Base-by-base conservation (phyloP, 2,888 invertebrate genomes). In the Anthrax anthrax region DNA sequence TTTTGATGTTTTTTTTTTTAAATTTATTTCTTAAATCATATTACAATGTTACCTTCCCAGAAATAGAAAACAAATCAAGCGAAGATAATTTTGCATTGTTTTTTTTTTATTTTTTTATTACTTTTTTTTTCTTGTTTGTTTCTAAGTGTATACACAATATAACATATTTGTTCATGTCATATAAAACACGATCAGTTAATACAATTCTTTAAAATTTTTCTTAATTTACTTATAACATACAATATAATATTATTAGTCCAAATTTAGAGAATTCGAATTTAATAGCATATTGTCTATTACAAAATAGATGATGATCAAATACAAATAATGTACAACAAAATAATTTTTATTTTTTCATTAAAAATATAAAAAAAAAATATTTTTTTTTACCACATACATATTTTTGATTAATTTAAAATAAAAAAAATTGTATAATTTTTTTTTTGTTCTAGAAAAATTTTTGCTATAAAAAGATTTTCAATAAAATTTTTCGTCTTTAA, bases 41-140 rank as follows among this genome's bases (percentile, higher is more conserved):
- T 23, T 23, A 23, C 23, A 8, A 23, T 37, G 14, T 34, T 39
- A 16, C 18, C 44, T 39, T 40, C 18, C 42, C 41, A 40, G 19
- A 38, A 42, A 44, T 29, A 43, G 43, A 43, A 37, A 45, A 23
- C 40, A 46, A 48, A 46, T 46, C 46, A 48, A 43, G 46, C 48
- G 46, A n/a, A 46, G 43, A 48, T 48, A 48, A 48, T 48, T 48
- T 48, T 42, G 41, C 39, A 48, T 48, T 48, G 48, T 48, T 40
- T 48, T 29, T 18, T 32, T 32, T n/a, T n/a, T n/a, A n/a, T n/a
- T n/a, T n/a, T n/a, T n/a, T n/a, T n/a, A n/a, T n/a, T n/a, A n/a
- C 23, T 8, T 4, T 23, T 23, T 27, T 12, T 16, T 16, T 12
- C 13, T 12, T 32, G 12, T 32, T 9, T 12, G 29, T 12, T 12